Base-by-base conservation (phyloP, 1,140 invertebrate genomes). In the Aphelinus certus region DNA sequence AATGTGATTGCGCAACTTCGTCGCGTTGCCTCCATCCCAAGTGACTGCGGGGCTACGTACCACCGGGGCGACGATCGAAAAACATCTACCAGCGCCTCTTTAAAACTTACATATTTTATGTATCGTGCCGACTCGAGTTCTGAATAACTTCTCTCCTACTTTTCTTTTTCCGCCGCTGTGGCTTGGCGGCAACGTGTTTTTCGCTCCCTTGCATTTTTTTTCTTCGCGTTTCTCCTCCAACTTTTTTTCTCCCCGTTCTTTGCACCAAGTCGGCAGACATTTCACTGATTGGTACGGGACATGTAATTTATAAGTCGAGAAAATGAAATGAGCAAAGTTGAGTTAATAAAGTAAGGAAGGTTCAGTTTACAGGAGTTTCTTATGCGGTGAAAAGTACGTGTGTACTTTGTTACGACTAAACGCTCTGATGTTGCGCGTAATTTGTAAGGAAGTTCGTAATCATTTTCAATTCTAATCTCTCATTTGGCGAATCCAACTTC, bases 41-140 rank as follows among this genome's bases (percentile, higher is more conserved):
- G 26, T 26, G 26, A 26, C 26, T 26, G 26, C 26, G 26, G 26
- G 26, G 26, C 26, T 26, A 26, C 26, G 26, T 26, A 26, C 26
- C 26, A 26, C 26, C 26, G 26, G 57, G 63, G 10, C 47, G 64
- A 61, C 64, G 57, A 73, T 2, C 64, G 53, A 65, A 73, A 73
- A 73, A 68, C 68, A 67, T 67, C 64, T 73, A 49, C 48, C 53
- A 43, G 55, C 63, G 55, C 47, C 48, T 65, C 48, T 60, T 26
- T 43, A 58, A 73, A 66, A 73, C 55, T 66, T 73, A 66, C 63
- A 73, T 73, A 58, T 73, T 73, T 73, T 73, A 73, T 60, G 55
- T 73, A 66, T 73, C 47, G 61, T 26, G 63, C 47, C 46, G 47
- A 0, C 6, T 6, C 7, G 43, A 73, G 55, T 72, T 65, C 60